Conservation (phyloP, 2,113 vertebrate genomes). For the Muntiacus muntjak region DNA sequence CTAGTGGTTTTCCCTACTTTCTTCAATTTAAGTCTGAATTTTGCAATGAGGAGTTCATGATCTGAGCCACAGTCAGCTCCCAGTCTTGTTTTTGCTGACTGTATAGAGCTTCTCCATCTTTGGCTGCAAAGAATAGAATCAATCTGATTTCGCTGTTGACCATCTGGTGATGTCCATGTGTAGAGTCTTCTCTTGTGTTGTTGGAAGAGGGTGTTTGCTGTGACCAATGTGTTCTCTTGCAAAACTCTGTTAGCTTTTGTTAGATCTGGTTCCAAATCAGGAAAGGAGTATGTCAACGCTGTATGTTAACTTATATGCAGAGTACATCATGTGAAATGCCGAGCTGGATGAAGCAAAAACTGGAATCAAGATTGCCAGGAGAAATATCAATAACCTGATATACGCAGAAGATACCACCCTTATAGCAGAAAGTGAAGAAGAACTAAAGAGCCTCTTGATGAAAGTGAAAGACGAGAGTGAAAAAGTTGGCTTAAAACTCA, state of each 20-base stretch:
- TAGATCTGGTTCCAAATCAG: neutral
- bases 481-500: neutral
- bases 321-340: neutral
- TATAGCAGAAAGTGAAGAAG: neutral
- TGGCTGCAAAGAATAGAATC: neutral
- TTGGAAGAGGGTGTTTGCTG: neutral
- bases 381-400: neutral
- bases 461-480: neutral
- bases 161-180: neutral
- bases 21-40: neutral
- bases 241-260: neutral
- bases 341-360: neutral
- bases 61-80: neutral
- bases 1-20: neutral
- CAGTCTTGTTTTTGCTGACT: neutral
- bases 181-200: neutral
- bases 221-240: neutral
- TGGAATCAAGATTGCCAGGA: neutral
- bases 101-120: neutral
- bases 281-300: neutral
- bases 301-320: neutral
- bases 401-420: accelerated
- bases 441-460: neutral
- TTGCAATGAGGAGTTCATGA: neutral
- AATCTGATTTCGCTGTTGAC: neutral